Evolutionary conservation across 1,140 invertebrate species (phyloP), one percentile per base, ranked within the genome.

Genomic region (Drosophila erecta): DNA sequence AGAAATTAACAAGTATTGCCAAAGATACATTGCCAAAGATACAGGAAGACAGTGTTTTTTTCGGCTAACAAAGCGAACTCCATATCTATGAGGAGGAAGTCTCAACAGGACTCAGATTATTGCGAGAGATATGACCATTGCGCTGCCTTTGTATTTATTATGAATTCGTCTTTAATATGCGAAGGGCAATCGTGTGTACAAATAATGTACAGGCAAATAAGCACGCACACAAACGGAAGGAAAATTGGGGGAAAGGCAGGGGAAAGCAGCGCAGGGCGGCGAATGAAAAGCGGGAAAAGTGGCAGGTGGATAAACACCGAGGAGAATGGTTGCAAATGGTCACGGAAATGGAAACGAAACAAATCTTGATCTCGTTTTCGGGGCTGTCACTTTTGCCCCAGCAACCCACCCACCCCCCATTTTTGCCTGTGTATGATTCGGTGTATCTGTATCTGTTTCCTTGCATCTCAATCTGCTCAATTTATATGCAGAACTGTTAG

Each of bases 161-260:
- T 73, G 67, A 76, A 79, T 79, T 73, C 70, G 74, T 51, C 61
- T 76, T 81, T 79, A 87, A 83, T 86, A 86, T 87, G 75, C 79
- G 80, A 69, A 79, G 79, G 70, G 62, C 84, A 86, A 73, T 86
- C 79, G 83, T 86, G 83, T 83, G 80, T 86, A 83, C 81, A 87
- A 87, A 87, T 86, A 87, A 81, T 81, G 81, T 81, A 58, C 56
- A 84, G 41, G 64, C 74, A 78, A 78, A 79, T 86, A 86, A 83
- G 81, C 79, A 87, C 78, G 73, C 74, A 61, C 61, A 73, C 37
- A 7, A 27, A 56, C 20, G 41, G 56, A 76, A 46, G 53, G 15
- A 50, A 41, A 17, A 43, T 4, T 1, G 15, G 15, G 24, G 24
- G 4, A 10, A 22, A 4, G 1, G 12, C 3, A 7, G 40, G 40